phyloP scores from a whole-genome alignment of 92 coral and sea anemone genomes.

The Siderastrea radians region DNA sequence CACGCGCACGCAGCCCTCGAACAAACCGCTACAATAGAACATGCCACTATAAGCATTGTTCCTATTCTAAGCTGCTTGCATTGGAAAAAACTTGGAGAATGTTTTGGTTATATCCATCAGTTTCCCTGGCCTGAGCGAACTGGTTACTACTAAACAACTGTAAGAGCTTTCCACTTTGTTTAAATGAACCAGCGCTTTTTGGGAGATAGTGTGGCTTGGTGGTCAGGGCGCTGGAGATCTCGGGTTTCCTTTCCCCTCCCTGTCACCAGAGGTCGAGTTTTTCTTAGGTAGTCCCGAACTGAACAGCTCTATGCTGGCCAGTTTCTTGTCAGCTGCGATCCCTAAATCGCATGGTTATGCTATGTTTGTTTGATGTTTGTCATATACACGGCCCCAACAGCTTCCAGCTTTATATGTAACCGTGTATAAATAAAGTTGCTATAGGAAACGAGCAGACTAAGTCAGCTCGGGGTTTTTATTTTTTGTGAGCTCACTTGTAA shows the following conservation, averaged over 20 bases:
- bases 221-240: no score
- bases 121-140: background rate
- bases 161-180: background rate
- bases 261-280: no score
- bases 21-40: background rate
- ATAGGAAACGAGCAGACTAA: no score
- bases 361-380: no score
- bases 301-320: no score
- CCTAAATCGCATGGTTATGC: no score
- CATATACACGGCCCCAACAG: no score
- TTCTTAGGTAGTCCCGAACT: no score
- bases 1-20: background rate
- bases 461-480: background rate
- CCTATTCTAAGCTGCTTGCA: background rate
- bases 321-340: no score
- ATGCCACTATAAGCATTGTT: background rate
- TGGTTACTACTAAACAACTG: background rate
- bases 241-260: no score
- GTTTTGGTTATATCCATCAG: background rate
- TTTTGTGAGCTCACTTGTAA: background rate
- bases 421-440: no score
- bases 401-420: no score
- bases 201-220: background rate
- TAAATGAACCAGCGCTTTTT: background rate
- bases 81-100: constrained; percentile 5